Conservation (phyloP, 2,888 invertebrate species). For the Apamea monoglypha region DNA sequence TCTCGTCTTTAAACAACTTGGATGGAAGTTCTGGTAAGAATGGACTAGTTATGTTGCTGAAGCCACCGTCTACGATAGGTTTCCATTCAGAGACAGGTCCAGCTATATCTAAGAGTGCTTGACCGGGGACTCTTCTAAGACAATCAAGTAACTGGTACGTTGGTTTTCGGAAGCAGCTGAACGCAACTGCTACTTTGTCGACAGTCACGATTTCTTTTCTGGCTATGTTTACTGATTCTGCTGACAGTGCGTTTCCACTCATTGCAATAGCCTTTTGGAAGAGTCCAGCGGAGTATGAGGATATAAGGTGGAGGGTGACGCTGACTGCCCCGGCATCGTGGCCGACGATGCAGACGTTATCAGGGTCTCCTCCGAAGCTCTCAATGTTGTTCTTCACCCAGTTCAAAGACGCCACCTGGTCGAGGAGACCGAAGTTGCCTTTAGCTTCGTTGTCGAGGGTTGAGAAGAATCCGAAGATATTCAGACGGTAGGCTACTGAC, state of each 20-base stretch:
- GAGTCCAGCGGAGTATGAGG: conserved; percentile 92
- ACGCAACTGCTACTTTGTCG: conserved; percentile 91
- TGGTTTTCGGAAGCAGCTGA: conserved; percentile 93
- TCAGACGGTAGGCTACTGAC: conserved; percentile 94
- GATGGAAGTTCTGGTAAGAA: conserved; percentile 93
- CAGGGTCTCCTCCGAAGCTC: conserved; percentile 93
- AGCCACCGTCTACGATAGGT: conserved; percentile 93
- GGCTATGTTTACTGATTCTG: conserved; percentile 91
- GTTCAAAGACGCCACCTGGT: conserved; percentile 94
- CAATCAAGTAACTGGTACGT: conserved; percentile 93
- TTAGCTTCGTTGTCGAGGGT: conserved; percentile 94
- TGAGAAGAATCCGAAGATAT: conserved; percentile 96
- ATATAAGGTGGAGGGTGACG: conserved; percentile 94
- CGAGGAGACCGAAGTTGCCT: conserved; percentile 95
- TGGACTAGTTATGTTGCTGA: conserved; percentile 92
- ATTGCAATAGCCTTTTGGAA: conserved; percentile 95
- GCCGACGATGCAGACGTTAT: conserved; percentile 94
- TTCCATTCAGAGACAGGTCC: conserved; percentile 93
- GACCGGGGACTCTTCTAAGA: conserved; percentile 91
- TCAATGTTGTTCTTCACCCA: conserved; percentile 95
- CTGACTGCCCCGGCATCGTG: conserved; percentile 95
- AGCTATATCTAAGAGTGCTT: conserved; percentile 91
- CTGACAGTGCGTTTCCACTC: conserved; percentile 94
- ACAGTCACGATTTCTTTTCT: conserved; percentile 91
- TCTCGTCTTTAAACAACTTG: conserved; percentile 91